Evolutionary conservation across 2,888 invertebrate genomes (phyloP), one percentile per base, ranked within the genome.

Genomic region (Habrosyne pyritoides): DNA sequence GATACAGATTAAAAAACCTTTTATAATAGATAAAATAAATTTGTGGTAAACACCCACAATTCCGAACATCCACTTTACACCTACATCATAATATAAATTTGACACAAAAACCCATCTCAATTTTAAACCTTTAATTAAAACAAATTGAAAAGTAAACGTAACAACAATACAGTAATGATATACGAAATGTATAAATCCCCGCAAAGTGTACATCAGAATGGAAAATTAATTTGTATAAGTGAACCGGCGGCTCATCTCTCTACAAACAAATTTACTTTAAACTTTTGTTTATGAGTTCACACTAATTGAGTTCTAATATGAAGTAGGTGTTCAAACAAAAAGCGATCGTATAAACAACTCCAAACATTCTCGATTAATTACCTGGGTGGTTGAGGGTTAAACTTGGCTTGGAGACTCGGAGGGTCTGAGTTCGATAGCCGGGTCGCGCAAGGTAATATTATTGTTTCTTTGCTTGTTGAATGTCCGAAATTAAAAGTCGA

Each of bases 221-320:
- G 42, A 8, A 42, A 42, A 42, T 42, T 42, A 42, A 42, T 42
- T 42, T 42, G 42, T 42, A n/a, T 42, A 42, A 42, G 42, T 18
- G 18, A 18, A 8, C 42, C 14, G 8, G 18, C 42, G 42, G 42
- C 18, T 42, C 18, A 42, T 42, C 42, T 42, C 10, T 36, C 6
- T 14, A 42, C 42, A 42, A 42, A 42, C 42, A 42, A 42, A 18
- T 18, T 42, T 8, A 18, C 18, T 1, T 7, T 8, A 42, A 33
- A 6, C n/a, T 42, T 42, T 3, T 42, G 18, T 18, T 14, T 42
- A 42, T n/a, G 42, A 8, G 18, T 18, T 18, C 8, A 18, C 18
- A 7, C 8, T 42, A 42, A 42, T 42, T 42, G 42, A 42, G 42
- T 18, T 42, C 3, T 36, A 14, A 36, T 14, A 12, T 33, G 2